Evolutionary conservation across 2,797 vertebrate genomes (phyloP).

Genomic region (Hypotaenidia philippensis): DNA sequence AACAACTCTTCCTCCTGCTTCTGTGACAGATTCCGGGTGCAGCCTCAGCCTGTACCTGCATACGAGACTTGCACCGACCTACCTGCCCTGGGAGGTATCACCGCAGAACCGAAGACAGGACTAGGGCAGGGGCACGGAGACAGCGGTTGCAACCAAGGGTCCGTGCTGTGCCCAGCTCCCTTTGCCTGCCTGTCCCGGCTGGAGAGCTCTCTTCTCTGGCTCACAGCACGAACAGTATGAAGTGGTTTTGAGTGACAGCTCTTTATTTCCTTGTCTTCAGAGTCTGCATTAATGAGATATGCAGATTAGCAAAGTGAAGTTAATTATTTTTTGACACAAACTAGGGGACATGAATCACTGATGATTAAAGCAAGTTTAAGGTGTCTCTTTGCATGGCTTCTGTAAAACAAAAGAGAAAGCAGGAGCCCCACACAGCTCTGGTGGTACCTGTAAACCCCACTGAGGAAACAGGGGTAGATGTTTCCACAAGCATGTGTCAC

Average conservation of each 20-base stretch:
- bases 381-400: neutral
- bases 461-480: neutral
- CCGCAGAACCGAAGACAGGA: neutral
- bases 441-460: neutral
- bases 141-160: neutral
- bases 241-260: neutral
- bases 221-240: neutral
- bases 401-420: neutral
- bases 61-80: neutral
- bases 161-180: neutral
- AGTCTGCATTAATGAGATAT: slow-evolving; percentile 39
- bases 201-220: neutral
- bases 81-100: neutral
- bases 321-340: slow-evolving; percentile 51
- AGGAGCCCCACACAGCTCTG: neutral
- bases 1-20: neutral
- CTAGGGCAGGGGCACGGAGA: neutral
- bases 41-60: neutral
- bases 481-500: neutral
- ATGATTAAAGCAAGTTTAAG: slow-evolving; percentile 39
- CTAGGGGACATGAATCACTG: slow-evolving; percentile 37
- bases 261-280: slow-evolving; percentile 17
- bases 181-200: neutral
- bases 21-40: neutral
- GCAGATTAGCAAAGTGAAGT: slow-evolving; percentile 40